Conservation (phyloP, 1,140 invertebrate species). For the Batillaria attramentaria region DNA sequence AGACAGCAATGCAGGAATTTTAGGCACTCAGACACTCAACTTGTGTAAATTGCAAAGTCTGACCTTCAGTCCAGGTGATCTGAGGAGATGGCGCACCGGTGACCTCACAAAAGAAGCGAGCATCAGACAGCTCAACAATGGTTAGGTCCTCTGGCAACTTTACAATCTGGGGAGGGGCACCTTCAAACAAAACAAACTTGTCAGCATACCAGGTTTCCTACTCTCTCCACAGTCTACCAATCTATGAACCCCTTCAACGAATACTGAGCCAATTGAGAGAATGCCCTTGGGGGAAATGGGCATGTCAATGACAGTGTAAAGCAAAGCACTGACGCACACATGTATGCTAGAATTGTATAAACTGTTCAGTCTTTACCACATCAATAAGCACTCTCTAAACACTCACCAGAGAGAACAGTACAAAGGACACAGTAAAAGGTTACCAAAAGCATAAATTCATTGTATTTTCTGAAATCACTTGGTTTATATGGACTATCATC, state of each 20-base stretch:
- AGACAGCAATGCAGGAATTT: neutral
- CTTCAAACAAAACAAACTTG: constrained; percentile 40
- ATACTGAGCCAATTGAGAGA: neutral
- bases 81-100: constrained; percentile 91
- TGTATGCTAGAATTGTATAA: too few relatives aligned
- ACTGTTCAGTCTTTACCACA: too few relatives aligned
- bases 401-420: too few relatives aligned
- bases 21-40: neutral
- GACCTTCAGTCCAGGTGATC: constrained; percentile 83
- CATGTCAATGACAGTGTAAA: too few relatives aligned
- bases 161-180: constrained; percentile 57
- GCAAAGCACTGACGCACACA: too few relatives aligned
- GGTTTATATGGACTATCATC: too few relatives aligned
- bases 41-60: constrained; percentile 32
- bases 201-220: too few relatives aligned
- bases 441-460: too few relatives aligned
- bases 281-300: neutral
- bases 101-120: constrained; percentile 87
- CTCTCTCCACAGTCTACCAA: neutral
- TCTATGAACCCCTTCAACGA: neutral
- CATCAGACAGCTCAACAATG: constrained; percentile 92
- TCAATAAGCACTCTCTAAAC: too few relatives aligned
- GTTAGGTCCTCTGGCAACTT: constrained; percentile 86
- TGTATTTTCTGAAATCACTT: too few relatives aligned
- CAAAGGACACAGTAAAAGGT: too few relatives aligned